A percentile compares a stretch with the other conserved stretches of the same genome.
Evolutionary conservation across 2,113 vertebrate genomes (phyloP).

Genomic region (Erpornis zantholeuca): DNA sequence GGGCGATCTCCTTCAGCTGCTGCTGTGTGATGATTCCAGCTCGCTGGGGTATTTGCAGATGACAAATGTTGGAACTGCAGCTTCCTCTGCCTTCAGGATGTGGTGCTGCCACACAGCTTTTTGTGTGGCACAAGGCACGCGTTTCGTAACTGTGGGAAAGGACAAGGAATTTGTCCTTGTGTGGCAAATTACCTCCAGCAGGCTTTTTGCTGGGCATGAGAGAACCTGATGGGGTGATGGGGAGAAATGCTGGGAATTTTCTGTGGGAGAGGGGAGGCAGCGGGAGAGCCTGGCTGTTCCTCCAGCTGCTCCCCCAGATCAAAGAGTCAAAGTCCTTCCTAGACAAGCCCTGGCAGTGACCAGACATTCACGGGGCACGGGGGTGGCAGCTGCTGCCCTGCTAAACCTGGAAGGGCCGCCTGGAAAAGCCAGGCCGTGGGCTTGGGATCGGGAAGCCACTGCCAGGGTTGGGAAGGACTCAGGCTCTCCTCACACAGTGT

Average conservation of each 20-base stretch:
- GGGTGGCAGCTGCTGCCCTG: background rate
- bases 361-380: background rate
- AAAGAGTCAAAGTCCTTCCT: background rate
- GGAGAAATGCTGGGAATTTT: background rate
- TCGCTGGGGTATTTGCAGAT: background rate
- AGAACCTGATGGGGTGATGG: background rate
- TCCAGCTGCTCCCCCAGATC: conserved; percentile 34
- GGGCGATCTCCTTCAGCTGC: background rate
- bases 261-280: background rate
- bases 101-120: background rate
- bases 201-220: background rate
- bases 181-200: background rate
- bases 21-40: background rate
- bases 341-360: background rate
- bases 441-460: background rate
- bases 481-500: accelerated
- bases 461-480: background rate
- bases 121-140: background rate
- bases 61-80: background rate
- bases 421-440: background rate
- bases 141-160: background rate
- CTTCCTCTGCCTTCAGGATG: background rate
- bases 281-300: background rate
- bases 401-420: background rate
- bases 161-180: conserved; percentile 1